Conservation (phyloP, 2,797 vertebrate genomes). For the Xenopus petersii region DNA sequence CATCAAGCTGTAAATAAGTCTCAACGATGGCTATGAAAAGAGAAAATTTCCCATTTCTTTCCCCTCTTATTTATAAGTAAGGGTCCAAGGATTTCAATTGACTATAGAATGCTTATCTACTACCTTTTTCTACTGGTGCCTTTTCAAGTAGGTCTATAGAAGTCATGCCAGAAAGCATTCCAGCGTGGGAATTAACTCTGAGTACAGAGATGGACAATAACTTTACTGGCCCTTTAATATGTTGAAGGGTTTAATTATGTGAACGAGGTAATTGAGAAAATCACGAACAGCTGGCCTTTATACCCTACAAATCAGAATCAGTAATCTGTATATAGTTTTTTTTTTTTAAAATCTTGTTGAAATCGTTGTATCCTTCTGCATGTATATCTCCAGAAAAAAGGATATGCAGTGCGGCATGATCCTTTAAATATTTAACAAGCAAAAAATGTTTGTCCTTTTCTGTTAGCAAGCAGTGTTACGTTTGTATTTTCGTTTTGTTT, state of each 20-base stretch:
- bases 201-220: background rate
- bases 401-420: background rate
- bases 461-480: slow-evolving; percentile 16
- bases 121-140: background rate
- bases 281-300: background rate
- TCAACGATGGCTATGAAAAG: too few relatives aligned
- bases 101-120: background rate
- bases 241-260: background rate
- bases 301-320: background rate
- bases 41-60: background rate
- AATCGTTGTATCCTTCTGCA: too few relatives aligned
- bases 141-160: background rate
- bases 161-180: background rate
- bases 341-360: too few relatives aligned
- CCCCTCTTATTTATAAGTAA: slow-evolving; percentile 14
- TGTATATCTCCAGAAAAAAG: background rate
- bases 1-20: too few relatives aligned
- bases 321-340: background rate
- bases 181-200: background rate
- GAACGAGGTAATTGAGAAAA: background rate
- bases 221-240: background rate
- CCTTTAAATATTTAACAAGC: background rate
- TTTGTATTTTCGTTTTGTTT: background rate
- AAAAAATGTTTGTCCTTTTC: background rate
- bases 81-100: slow-evolving; percentile 33